Evolutionary conservation across 2,113 vertebrate genomes (phyloP).

Genomic region (Propithecus coquereli): DNA sequence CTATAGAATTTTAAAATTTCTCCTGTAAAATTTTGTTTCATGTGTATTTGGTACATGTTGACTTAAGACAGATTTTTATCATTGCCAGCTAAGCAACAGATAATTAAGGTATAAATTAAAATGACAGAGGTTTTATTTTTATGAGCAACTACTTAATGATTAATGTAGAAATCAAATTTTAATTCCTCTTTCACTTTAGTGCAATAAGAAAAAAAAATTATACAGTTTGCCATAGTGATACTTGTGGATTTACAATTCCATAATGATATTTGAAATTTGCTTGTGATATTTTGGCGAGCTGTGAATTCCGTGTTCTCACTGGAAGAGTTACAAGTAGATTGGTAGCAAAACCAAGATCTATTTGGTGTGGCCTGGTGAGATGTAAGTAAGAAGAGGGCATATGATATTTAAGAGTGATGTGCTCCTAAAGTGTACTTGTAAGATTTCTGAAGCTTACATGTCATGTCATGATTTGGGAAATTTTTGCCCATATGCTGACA

Average conservation of each 20-base stretch:
- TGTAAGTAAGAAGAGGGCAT: background rate
- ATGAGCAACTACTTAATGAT: background rate
- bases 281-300: slow-evolving; percentile 34
- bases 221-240: background rate
- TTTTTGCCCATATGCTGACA: background rate
- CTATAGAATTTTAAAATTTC: background rate
- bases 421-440: background rate
- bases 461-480: background rate
- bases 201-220: background rate
- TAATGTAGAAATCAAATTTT: slow-evolving; percentile 15
- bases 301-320: slow-evolving; percentile 23
- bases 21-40: slow-evolving; percentile 26
- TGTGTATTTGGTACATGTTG: background rate
- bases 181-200: slow-evolving; percentile 18
- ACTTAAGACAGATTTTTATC: background rate
- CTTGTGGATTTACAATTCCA: background rate
- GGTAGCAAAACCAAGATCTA: background rate
- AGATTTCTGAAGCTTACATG: background rate
- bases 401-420: background rate
- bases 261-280: slow-evolving; percentile 22
- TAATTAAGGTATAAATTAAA: background rate
- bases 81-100: background rate
- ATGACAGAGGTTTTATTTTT: slow-evolving; percentile 15
- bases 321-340: slow-evolving; percentile 9
- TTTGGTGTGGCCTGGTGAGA: background rate